phyloP scores from a whole-genome alignment of 1,140 invertebrate genomes.

The Tyrophagus putrescentiae region DNA sequence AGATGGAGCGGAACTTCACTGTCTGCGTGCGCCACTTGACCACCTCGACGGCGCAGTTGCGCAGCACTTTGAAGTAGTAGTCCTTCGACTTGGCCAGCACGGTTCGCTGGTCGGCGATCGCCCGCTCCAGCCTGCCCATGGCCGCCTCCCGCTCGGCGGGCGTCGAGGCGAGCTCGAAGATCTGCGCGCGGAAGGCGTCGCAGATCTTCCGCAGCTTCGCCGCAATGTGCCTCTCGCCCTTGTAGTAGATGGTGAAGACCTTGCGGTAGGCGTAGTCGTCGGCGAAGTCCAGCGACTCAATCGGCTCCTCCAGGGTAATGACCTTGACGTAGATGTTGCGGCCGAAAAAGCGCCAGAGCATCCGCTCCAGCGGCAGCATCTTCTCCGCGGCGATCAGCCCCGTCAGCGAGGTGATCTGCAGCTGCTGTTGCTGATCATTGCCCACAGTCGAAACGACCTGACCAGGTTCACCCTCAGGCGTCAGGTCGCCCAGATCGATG shows the following conservation, averaged over 20 bases:
- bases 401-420: slow-evolving; percentile 25
- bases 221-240: slow-evolving; percentile 94
- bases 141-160: slow-evolving; percentile 76
- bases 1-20: slow-evolving; percentile 52
- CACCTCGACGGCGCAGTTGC: slow-evolving; percentile 79
- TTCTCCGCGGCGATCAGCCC: slow-evolving; percentile 26
- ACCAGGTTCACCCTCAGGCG: no score
- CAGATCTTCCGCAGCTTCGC: slow-evolving; percentile 91
- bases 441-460: neutral
- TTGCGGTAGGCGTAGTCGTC: slow-evolving; percentile 6
- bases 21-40: slow-evolving; percentile 90
- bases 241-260: slow-evolving; percentile 34
- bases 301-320: neutral
- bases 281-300: slow-evolving; percentile 24
- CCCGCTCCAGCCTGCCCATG: slow-evolving; percentile 78
- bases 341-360: slow-evolving; percentile 30
- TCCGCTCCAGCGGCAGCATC: slow-evolving; percentile 28
- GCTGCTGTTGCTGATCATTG: neutral
- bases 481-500: neutral
- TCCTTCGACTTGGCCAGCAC: slow-evolving; percentile 39
- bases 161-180: slow-evolving; percentile 86
- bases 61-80: slow-evolving; percentile 60
- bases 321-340: slow-evolving; percentile 30
- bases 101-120: slow-evolving; percentile 85
- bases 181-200: slow-evolving; percentile 82